These are phyloP conservation scores for Argyra leucocephala DNA, from an alignment of 2,888 invertebrate species.

Conservation along the genomic window DNA sequence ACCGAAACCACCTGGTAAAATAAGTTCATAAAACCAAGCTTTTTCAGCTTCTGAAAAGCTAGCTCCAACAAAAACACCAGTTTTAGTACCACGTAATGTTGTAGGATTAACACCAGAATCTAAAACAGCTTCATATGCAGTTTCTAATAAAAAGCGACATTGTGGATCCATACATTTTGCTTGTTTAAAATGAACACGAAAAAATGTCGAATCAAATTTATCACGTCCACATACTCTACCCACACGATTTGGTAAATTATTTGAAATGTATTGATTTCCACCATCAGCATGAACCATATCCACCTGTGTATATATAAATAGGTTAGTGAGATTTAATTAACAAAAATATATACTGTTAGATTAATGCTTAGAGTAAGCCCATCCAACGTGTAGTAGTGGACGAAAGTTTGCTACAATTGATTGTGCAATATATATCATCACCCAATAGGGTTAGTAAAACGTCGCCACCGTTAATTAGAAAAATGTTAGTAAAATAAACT, in stretches of 20 bases:
- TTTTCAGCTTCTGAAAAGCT: conserved; percentile 58
- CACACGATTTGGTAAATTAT: conserved; percentile 55
- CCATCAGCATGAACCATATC: conserved; percentile 3
- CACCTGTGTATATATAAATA: neutral
- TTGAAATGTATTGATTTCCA: neutral
- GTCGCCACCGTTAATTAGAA: too few relatives aligned
- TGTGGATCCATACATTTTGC: conserved; percentile 63
- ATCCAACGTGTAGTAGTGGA: too few relatives aligned
- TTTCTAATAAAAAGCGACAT: conserved; percentile 61
- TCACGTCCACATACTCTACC: conserved; percentile 58
- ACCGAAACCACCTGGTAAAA: conserved; percentile 39
- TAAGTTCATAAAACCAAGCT: conserved; percentile 52
- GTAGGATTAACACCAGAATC: conserved; percentile 60
- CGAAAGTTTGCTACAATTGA: too few relatives aligned
- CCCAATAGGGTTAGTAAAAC: too few relatives aligned
- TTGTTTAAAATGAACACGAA: conserved; percentile 59
- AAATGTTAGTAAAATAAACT: too few relatives aligned
- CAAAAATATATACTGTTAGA: too few relatives aligned
- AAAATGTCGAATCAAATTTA: conserved; percentile 62
- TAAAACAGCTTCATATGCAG: conserved; percentile 60
- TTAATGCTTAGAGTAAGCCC: too few relatives aligned
- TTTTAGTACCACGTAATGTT: conserved; percentile 51
- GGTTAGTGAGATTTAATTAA: too few relatives aligned
- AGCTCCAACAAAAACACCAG: conserved; percentile 60
- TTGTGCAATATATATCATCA: too few relatives aligned